Conservation (phyloP, 2,797 vertebrate genomes). For the Galago senegalensis region DNA sequence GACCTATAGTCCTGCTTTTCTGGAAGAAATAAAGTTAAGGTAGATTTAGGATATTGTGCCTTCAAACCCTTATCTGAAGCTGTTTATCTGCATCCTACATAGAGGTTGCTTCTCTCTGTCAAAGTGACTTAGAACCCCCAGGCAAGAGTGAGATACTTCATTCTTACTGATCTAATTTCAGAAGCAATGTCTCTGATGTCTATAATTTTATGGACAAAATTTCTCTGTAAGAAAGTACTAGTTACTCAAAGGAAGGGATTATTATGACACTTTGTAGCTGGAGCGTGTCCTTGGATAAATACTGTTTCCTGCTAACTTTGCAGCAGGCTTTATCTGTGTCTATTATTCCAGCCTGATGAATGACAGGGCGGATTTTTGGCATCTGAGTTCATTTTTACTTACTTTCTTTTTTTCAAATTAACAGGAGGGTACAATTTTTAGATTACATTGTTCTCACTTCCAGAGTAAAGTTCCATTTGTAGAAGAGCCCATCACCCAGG, state of each 20-base stretch:
- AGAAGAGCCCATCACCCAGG: too few species aligned
- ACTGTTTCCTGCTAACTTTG: constrained; percentile 34
- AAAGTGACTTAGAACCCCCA: constrained; percentile 26
- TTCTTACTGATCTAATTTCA: constrained; percentile 51
- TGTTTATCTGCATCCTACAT: constrained; percentile 22
- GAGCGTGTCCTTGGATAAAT: constrained; percentile 34
- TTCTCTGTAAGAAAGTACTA: constrained; percentile 22
- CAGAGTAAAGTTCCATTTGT: too few species aligned
- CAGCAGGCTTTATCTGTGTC: constrained; percentile 34
- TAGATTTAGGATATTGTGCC: constrained; percentile 20
- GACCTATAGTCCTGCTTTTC: constrained; percentile 2
- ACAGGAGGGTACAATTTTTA: too few species aligned
- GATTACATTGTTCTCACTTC: too few species aligned
- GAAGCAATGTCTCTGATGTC: constrained; percentile 40
- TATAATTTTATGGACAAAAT: constrained; percentile 13
- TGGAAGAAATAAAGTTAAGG: constrained; percentile 34
- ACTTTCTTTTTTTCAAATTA: too few species aligned
- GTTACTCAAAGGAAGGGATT: not conserved
- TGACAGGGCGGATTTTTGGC: constrained; percentile 46
- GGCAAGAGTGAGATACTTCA: constrained; percentile 38
- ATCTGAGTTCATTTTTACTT: constrained; percentile 11
- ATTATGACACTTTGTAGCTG: constrained; percentile 12
- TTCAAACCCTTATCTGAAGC: constrained; percentile 40
- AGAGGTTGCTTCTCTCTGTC: not conserved
- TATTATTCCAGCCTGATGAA: constrained; percentile 43